These are phyloP conservation scores for Crotalus viridis DNA, from an alignment of 2,113 vertebrate species.

Conservation along the genomic window DNA sequence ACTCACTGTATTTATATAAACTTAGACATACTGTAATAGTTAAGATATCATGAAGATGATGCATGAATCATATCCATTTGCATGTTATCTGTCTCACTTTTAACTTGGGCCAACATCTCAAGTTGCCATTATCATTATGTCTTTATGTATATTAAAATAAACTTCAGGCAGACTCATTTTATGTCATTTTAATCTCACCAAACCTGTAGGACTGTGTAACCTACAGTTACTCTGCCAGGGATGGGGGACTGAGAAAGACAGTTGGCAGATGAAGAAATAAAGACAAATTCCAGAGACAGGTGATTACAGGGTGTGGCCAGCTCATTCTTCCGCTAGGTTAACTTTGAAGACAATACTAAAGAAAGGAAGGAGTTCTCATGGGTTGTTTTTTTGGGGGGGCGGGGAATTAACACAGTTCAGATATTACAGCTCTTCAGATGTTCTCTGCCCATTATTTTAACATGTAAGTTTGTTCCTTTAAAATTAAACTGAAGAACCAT, in stretches of 20 bases:
- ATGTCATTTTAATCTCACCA: not conserved
- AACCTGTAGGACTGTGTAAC: not conserved
- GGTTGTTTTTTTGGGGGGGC: not conserved
- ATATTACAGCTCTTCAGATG: not conserved
- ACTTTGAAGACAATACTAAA: not conserved
- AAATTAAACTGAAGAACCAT: not conserved
- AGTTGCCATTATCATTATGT: not conserved
- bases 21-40: not conserved
- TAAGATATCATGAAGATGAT: not conserved
- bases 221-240: not conserved
- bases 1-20: not conserved
- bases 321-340: not conserved
- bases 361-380: not conserved
- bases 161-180: not conserved
- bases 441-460: not conserved
- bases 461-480: not conserved
- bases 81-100: not conserved
- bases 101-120: not conserved
- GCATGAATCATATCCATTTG: not conserved
- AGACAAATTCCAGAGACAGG: not conserved
- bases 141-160: not conserved
- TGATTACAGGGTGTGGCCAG: not conserved
- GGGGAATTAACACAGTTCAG: not conserved
- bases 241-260: not conserved
- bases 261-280: slow-evolving; percentile 11